Conservation (phyloP, 2,888 invertebrate genomes). For the Cephus rjabovi region DNA sequence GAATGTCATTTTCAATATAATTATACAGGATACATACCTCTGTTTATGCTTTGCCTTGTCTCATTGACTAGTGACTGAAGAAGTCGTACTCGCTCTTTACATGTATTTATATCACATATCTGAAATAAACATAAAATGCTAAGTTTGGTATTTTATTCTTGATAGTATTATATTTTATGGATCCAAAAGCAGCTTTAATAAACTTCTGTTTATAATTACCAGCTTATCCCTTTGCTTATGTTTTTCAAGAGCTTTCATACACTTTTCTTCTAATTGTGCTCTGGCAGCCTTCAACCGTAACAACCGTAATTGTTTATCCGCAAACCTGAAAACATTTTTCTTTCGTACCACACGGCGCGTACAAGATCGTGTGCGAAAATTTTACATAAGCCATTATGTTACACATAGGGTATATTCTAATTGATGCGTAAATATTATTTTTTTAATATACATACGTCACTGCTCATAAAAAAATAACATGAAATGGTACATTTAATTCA, state of each 20-base stretch:
- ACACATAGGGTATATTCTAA: conserved; percentile 1
- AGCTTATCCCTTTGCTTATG: conserved; percentile 63
- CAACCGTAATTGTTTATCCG: conserved; percentile 74
- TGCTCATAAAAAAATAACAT: conserved; percentile 3
- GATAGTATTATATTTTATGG: not conserved
- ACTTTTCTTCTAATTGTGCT: conserved; percentile 70
- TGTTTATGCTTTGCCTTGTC: conserved; percentile 66
- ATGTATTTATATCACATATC: conserved; percentile 73
- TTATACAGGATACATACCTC: conserved; percentile 43
- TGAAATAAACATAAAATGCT: conserved; percentile 47
- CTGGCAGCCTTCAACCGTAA: conserved; percentile 71
- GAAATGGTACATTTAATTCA: conserved; percentile 7
- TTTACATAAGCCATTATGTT: not conserved
- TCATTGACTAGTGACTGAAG: conserved; percentile 71
- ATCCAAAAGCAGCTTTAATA: not conserved
- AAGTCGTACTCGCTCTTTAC: conserved; percentile 71
- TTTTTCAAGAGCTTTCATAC: conserved; percentile 68
- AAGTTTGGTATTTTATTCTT: conserved; percentile 13
- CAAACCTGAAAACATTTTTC: conserved; percentile 67
- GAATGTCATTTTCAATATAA: not conserved
- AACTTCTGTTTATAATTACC: conserved; percentile 38
- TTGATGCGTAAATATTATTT: not conserved
- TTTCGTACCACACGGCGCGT: not conserved
- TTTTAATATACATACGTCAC: not conserved
- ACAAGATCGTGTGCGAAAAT: not conserved